Percentiles rank a stretch among this genome's conserved stretches.
phyloP scores from a whole-genome alignment of 2,113 vertebrate species.

The Planiliza haematocheilus region DNA sequence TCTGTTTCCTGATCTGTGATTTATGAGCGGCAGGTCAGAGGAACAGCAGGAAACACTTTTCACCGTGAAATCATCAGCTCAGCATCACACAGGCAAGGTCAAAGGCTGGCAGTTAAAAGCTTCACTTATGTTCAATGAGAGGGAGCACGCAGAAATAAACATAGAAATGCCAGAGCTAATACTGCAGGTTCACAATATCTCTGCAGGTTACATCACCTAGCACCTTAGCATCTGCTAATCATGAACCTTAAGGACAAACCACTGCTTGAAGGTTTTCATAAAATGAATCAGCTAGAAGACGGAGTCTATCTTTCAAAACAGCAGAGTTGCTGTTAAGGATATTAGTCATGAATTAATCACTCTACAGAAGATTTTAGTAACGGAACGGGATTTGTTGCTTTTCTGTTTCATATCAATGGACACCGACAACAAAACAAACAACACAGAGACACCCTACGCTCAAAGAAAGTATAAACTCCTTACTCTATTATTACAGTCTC shows the following conservation, averaged over 20 bases:
- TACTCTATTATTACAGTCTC: too few species aligned
- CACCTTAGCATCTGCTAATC: neutral
- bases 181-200: neutral
- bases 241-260: neutral
- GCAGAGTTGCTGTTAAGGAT: too few species aligned
- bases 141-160: slow-evolving; percentile 16
- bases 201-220: neutral
- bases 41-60: slow-evolving; percentile 58
- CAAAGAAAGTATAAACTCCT: too few species aligned
- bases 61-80: slow-evolving; percentile 39
- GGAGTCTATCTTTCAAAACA: too few species aligned
- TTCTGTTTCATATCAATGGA: too few species aligned
- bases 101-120: slow-evolving; percentile 15
- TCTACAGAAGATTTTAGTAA: too few species aligned
- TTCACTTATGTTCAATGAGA: slow-evolving; percentile 4
- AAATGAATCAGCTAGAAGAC: too few species aligned
- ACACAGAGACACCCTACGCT: too few species aligned
- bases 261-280: neutral
- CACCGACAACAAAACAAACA: too few species aligned
- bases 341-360: too few species aligned
- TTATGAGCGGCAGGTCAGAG: slow-evolving; percentile 46
- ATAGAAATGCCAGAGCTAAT: neutral
- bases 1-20: slow-evolving; percentile 55
- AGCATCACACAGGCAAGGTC: slow-evolving; percentile 52
- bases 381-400: too few species aligned